These are phyloP conservation scores for Recurvirostra avosetta DNA, from an alignment of 2,113 vertebrate species.

Conservation along the genomic window DNA sequence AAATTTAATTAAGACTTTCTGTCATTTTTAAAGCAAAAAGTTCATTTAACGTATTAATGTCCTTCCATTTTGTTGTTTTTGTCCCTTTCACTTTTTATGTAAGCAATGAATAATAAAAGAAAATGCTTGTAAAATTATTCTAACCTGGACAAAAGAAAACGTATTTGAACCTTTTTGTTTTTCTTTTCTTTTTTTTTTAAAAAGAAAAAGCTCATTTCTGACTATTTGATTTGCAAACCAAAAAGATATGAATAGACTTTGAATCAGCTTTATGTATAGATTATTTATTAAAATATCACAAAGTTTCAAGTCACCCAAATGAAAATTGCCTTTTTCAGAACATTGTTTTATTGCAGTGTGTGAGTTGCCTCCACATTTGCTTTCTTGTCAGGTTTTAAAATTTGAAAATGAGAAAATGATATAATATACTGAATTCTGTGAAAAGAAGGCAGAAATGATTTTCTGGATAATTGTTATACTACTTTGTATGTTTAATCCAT, in stretches of 20 bases:
- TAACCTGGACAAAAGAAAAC: not conserved
- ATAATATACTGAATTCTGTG: not conserved
- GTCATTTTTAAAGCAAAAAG: not conserved
- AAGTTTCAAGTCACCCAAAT: not conserved
- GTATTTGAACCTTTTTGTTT: not conserved
- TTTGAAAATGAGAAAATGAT: not conserved
- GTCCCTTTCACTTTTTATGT: not conserved
- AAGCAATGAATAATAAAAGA: not conserved
- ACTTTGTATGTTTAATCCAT: not conserved
- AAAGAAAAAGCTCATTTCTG: not conserved
- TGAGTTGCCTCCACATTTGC: not conserved
- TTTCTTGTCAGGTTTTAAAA: constrained; percentile 24
- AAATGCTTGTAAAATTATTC: not conserved
- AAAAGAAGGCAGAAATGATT: not conserved
- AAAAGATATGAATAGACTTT: not conserved
- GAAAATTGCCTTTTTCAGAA: not conserved
- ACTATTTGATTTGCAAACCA: not conserved
- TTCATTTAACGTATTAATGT: not conserved
- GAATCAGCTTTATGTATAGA: not conserved
- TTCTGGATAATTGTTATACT: not conserved
- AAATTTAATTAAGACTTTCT: not conserved
- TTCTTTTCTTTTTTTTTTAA: too few relatives aligned
- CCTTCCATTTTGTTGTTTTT: not conserved
- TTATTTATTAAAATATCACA: not conserved
- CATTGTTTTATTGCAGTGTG: not conserved